These are phyloP conservation scores for Onchidella celtica DNA, from an alignment of 2,888 invertebrate species.

Conservation along the genomic window DNA sequence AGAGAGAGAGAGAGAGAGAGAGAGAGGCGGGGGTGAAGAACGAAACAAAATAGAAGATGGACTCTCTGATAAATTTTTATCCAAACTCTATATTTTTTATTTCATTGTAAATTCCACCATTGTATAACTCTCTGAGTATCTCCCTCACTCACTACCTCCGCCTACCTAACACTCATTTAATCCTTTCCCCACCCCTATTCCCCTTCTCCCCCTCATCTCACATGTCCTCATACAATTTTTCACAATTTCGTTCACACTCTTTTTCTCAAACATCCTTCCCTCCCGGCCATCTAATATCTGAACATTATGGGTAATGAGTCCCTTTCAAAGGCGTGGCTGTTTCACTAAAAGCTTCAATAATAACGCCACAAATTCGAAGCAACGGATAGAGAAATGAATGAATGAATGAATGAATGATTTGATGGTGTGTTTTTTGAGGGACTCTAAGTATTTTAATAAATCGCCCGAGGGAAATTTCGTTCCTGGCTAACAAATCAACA, in stretches of 20 bases:
- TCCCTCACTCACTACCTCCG: slow-evolving; percentile 22
- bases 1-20: too few species aligned
- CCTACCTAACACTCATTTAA: neutral
- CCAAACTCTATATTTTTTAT: too few species aligned
- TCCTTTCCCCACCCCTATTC: neutral
- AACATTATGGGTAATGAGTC: neutral
- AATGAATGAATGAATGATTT: neutral
- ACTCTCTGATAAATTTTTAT: too few species aligned
- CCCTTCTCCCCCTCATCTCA: neutral
- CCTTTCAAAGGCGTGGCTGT: neutral
- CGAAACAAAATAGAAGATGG: too few species aligned
- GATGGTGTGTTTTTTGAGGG: slow-evolving; percentile 23
- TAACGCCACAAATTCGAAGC: neutral
- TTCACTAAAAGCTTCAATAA: slow-evolving; percentile 30
- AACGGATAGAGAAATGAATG: slow-evolving; percentile 9
- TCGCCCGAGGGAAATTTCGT: slow-evolving; percentile 36
- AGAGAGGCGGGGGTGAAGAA: too few species aligned
- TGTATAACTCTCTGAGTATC: slow-evolving; percentile 11
- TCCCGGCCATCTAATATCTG: neutral
- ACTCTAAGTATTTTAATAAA: slow-evolving; percentile 37
- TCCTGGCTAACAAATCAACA: slow-evolving; percentile 22
- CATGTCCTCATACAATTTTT: neutral
- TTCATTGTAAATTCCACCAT: too few species aligned
- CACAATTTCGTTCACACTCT: neutral
- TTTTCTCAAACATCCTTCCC: neutral